Conservation (phyloP, 2,797 vertebrate species). For the Heteromormyrus szaboi region DNA sequence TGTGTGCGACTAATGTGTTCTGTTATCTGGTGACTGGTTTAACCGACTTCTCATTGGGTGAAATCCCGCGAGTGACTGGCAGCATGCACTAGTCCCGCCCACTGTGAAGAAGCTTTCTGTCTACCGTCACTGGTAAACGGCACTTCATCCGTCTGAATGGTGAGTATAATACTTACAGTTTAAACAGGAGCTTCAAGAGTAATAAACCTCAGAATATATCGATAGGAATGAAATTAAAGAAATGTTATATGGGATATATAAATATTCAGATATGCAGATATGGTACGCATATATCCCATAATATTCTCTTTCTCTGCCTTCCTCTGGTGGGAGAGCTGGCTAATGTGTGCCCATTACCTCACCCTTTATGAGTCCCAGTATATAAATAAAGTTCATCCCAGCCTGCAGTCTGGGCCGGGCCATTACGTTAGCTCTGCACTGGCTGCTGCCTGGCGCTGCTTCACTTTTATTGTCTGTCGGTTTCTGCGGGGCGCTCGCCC, state of each 20-base stretch:
- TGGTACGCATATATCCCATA: neutral
- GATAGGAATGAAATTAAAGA: neutral
- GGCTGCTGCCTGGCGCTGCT: constrained; percentile 26
- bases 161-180: neutral
- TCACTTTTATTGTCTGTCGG: constrained; percentile 5
- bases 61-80: neutral
- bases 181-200: constrained; percentile 5
- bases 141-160: neutral
- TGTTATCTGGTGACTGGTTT: neutral
- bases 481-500: neutral
- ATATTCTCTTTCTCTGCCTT: neutral
- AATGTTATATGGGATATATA: constrained; percentile 11
- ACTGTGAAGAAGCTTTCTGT: neutral
- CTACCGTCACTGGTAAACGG: neutral
- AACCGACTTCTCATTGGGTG: neutral
- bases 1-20: neutral
- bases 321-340: neutral
- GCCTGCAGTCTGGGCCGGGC: constrained; percentile 5
- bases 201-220: neutral
- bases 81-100: neutral
- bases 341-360: constrained; percentile 19
- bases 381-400: constrained; percentile 28
- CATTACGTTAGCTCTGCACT: constrained; percentile 20
- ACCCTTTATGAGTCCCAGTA: constrained; percentile 1
- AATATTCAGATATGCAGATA: neutral